phyloP scores from a whole-genome alignment of 2,797 vertebrate species.

The Coluber constrictor region DNA sequence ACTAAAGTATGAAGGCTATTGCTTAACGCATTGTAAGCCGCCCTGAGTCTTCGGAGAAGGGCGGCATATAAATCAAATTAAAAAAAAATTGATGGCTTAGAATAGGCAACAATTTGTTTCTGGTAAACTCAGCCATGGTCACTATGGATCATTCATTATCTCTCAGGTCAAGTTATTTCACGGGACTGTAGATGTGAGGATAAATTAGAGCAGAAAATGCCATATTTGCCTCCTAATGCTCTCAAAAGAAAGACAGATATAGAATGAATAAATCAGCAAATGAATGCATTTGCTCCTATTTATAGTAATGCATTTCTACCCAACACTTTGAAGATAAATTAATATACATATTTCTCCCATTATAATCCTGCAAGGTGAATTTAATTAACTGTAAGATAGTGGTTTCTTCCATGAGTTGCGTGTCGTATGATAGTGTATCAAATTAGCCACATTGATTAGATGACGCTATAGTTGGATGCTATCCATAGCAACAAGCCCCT shows the following conservation, averaged over 20 bases:
- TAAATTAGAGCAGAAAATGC: neutral
- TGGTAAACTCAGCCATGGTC: neutral
- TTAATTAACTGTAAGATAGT: neutral
- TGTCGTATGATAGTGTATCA: neutral
- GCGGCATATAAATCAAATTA: too few species aligned
- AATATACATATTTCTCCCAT: neutral
- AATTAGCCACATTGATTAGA: neutral
- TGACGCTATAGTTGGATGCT: neutral
- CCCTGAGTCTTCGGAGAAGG: too few species aligned
- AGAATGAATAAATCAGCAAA: neutral
- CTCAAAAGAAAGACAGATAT: neutral
- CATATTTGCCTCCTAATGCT: neutral
- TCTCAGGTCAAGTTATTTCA: neutral
- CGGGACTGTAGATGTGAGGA: neutral
- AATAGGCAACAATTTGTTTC: neutral
- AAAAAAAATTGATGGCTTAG: neutral
- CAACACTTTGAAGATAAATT: neutral
- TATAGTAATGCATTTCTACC: neutral
- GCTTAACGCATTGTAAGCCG: too few species aligned
- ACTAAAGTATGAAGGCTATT: too few species aligned
- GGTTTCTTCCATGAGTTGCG: neutral
- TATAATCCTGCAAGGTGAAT: neutral
- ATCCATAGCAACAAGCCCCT: neutral
- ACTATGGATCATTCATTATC: neutral
- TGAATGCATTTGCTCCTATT: neutral